A percentile compares a stretch with the other conserved stretches of the same genome.
Conservation (phyloP, 2,888 invertebrate genomes). For the Caenorhabditis wallacei region DNA sequence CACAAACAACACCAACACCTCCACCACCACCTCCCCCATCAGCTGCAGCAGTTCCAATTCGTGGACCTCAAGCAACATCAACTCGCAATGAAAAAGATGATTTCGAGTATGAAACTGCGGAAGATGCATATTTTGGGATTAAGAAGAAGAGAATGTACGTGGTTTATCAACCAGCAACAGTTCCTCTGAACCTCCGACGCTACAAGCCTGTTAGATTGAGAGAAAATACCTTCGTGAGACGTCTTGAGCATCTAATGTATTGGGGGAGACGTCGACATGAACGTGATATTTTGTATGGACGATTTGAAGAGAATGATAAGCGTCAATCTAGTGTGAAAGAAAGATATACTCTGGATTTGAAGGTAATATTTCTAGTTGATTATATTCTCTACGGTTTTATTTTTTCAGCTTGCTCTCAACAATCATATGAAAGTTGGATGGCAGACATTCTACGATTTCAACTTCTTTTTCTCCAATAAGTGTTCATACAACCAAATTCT, state of each 20-base stretch:
- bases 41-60: not conserved
- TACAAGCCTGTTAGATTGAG: constrained; percentile 43
- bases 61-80: constrained; percentile 10
- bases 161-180: constrained; percentile 44
- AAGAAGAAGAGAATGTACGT: constrained; percentile 60
- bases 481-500: constrained; percentile 50
- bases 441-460: constrained; percentile 55
- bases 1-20: not conserved
- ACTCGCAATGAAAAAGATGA: constrained; percentile 32
- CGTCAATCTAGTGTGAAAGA: constrained; percentile 38
- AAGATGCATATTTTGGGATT: constrained; percentile 52
- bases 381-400: not conserved
- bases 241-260: constrained; percentile 49
- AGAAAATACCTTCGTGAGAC: constrained; percentile 39
- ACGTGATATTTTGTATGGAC: constrained; percentile 16
- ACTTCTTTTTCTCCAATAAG: constrained; percentile 49
- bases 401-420: constrained; percentile 37
- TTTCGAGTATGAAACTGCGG: constrained; percentile 50
- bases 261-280: constrained; percentile 37
- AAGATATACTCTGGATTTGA: constrained; percentile 41
- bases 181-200: constrained; percentile 33
- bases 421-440: constrained; percentile 45
- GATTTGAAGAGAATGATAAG: constrained; percentile 28
- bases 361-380: constrained; percentile 18
- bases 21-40: not conserved